phyloP scores from a whole-genome alignment of 2,113 vertebrate genomes.

The Castor canadensis region DNA sequence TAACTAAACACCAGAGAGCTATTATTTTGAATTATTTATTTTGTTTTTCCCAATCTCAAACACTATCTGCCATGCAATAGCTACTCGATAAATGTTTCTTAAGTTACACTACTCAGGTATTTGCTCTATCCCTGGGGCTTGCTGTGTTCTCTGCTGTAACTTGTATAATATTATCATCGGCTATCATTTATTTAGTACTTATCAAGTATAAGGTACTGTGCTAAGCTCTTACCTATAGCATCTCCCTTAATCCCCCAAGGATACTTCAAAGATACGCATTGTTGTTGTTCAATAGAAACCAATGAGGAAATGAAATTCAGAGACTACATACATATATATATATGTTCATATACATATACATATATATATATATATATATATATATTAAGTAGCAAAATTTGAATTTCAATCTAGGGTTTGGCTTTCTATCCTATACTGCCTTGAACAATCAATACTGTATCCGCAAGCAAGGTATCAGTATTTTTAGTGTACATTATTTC shows the following conservation, averaged over 20 bases:
- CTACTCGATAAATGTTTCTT: constrained; percentile 15
- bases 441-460: neutral
- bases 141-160: neutral
- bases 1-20: constrained; percentile 1
- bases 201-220: neutral
- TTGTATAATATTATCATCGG: neutral
- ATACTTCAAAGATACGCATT: neutral
- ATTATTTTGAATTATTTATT: constrained; percentile 39
- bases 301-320: neutral
- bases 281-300: neutral
- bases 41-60: constrained; percentile 39
- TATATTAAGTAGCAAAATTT: neutral
- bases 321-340: too few species aligned
- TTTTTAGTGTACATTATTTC: constrained; percentile 41
- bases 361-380: neutral
- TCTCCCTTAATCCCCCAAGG: constrained; percentile 19
- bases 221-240: neutral
- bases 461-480: neutral
- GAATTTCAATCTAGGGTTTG: neutral
- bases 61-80: neutral
- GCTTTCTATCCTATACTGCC: neutral
- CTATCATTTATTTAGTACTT: neutral
- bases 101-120: neutral
- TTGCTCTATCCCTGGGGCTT: neutral
- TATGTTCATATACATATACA: too few species aligned